Percentiles rank a stretch among this genome's conserved stretches.
These are phyloP conservation scores for Drosophila ambigua DNA, from an alignment of 1,140 invertebrate genomes.

Conservation along the genomic window DNA sequence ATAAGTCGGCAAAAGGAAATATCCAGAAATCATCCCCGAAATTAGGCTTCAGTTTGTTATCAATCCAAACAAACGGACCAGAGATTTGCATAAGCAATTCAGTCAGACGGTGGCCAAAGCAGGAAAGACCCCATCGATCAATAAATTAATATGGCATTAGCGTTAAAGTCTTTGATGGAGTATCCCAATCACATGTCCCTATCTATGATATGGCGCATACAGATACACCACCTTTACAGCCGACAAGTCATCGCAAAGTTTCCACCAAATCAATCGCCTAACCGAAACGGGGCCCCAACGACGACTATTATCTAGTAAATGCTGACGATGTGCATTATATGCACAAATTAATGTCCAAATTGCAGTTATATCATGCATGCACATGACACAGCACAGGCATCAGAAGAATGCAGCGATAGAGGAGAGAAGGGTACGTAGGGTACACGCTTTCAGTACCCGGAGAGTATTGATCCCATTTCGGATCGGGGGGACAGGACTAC, in stretches of 20 bases:
- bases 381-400: background rate
- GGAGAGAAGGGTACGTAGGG: too few species aligned
- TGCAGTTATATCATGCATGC: conserved; percentile 16
- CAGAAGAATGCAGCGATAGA: background rate
- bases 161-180: conserved; percentile 26
- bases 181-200: conserved; percentile 44
- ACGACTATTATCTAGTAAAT: too few species aligned
- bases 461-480: too few species aligned
- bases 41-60: conserved; percentile 76
- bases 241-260: conserved; percentile 38
- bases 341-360: conserved; percentile 1
- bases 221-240: background rate
- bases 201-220: conserved; percentile 6
- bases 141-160: conserved; percentile 47
- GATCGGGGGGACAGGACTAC: background rate
- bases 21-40: conserved; percentile 66
- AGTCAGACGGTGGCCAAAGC: conserved; percentile 21
- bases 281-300: too few species aligned
- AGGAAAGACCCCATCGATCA: conserved; percentile 46
- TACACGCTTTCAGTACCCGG: too few species aligned
- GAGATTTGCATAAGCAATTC: conserved; percentile 54
- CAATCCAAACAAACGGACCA: conserved; percentile 51
- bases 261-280: background rate
- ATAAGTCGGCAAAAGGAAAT: conserved; percentile 6
- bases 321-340: conserved; percentile 16